These are phyloP conservation scores for Pocillopora verrucosa DNA, from an alignment of 64 coral and sea anemone genomes.

Conservation along the genomic window DNA sequence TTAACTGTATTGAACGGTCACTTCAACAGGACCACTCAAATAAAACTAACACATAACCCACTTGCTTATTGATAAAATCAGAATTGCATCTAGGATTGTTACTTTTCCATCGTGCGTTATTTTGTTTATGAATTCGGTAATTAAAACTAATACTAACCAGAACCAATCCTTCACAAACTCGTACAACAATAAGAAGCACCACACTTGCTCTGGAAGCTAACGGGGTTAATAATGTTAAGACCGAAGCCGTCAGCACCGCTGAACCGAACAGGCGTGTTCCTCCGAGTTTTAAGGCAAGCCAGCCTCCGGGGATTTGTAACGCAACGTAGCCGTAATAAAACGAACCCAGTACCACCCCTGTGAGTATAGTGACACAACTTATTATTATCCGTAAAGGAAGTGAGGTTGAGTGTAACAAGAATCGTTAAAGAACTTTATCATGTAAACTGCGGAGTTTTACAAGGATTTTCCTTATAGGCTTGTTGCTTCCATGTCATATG, in stretches of 20 bases:
- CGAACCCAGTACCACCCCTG: conserved; percentile 81
- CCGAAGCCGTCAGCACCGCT: conserved; percentile 65
- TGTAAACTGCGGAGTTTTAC: no score
- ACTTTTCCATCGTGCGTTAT: neutral
- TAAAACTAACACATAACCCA: no score
- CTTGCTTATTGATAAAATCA: no score
- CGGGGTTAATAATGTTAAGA: conserved; percentile 66
- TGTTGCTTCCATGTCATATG: no score
- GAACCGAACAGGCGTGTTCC: conserved; percentile 79
- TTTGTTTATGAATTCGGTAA: neutral
- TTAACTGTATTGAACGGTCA: no score
- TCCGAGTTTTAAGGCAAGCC: conserved; percentile 78
- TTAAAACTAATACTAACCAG: conserved; percentile 43
- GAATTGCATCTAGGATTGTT: neutral
- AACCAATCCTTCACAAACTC: conserved; percentile 72
- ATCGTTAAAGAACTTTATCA: no score
- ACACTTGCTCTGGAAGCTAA: conserved; percentile 63
- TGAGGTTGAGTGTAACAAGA: no score
- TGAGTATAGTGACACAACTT: neutral
- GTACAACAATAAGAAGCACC: conserved; percentile 53
- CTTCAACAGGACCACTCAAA: no score
- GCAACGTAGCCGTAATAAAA: conserved; percentile 93
- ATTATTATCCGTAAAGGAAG: no score
- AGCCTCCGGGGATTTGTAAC: conserved; percentile 76
- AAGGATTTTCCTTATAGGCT: no score